These are phyloP conservation scores for Phyllotreta striolata DNA, from an alignment of 2,888 invertebrate species.

Conservation along the genomic window DNA sequence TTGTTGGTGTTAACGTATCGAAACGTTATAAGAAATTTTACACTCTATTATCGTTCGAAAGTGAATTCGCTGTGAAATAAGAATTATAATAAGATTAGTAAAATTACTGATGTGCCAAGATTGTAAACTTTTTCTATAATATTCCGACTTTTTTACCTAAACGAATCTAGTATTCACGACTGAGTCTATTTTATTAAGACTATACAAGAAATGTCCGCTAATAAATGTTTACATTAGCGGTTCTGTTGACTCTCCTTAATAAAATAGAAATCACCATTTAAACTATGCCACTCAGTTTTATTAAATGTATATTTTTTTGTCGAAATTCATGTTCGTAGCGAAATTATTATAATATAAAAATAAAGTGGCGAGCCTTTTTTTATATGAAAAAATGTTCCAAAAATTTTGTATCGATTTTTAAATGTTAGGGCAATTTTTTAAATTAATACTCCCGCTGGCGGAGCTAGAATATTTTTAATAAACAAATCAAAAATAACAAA, in stretches of 20 bases:
- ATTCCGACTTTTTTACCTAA: slow-evolving; percentile 13
- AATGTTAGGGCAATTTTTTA: slow-evolving; percentile 28
- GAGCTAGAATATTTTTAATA: slow-evolving; percentile 31
- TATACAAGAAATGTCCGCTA: too few relatives aligned
- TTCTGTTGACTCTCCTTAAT: neutral
- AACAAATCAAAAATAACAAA: slow-evolving; percentile 31
- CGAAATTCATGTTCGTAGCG: neutral
- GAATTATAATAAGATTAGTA: slow-evolving; percentile 7
- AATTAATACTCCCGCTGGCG: slow-evolving; percentile 16
- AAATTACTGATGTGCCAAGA: slow-evolving; percentile 32
- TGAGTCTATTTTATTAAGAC: slow-evolving; percentile 13
- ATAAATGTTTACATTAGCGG: too few relatives aligned
- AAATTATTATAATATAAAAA: slow-evolving; percentile 6
- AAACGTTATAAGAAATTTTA: too few relatives aligned
- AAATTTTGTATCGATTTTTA: slow-evolving; percentile 31
- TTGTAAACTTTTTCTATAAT: slow-evolving; percentile 12
- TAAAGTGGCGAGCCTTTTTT: slow-evolving; percentile 22
- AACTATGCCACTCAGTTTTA: slow-evolving; percentile 17
- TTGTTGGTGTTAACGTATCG: too few relatives aligned
- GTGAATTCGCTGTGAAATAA: too few relatives aligned
- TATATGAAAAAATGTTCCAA: slow-evolving; percentile 25
- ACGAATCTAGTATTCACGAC: slow-evolving; percentile 2
- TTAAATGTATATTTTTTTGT: neutral
- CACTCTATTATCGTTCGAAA: too few relatives aligned
- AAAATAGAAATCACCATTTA: slow-evolving; percentile 2